Conservation (phyloP, 2,888 invertebrate species). For the Dryomyza anilis region DNA sequence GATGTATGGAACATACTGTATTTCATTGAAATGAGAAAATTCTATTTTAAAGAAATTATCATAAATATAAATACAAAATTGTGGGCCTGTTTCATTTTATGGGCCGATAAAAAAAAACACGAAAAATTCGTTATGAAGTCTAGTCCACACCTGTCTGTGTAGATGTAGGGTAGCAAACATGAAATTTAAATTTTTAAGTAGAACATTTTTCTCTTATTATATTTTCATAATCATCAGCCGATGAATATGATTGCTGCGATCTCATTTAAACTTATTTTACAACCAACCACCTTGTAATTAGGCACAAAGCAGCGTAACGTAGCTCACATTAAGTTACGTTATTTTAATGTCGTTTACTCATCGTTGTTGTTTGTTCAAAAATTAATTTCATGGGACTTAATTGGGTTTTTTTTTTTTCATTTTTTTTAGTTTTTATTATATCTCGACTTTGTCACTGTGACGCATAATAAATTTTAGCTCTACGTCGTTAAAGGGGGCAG, state of each 20-base stretch:
- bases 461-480: constrained; percentile 11
- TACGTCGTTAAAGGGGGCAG: too few relatives aligned
- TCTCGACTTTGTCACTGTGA: constrained; percentile 14
- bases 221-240: not conserved
- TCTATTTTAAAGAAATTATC: too few relatives aligned
- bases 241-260: not conserved
- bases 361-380: constrained; percentile 16
- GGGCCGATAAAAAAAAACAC: too few relatives aligned
- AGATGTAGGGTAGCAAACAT: too few relatives aligned
- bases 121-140: too few relatives aligned
- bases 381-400: constrained; percentile 20
- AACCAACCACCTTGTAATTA: constrained; percentile 16
- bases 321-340: not conserved
- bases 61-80: too few relatives aligned
- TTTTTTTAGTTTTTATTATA: not conserved
- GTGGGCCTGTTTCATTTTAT: too few relatives aligned
- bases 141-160: too few relatives aligned
- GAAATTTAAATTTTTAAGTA: not conserved
- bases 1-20: too few relatives aligned
- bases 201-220: not conserved
- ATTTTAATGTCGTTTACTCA: constrained; percentile 7
- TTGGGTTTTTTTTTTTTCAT: not conserved
- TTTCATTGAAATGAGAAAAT: too few relatives aligned
- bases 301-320: constrained; percentile 17
- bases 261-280: not conserved